Conservation (phyloP, 2,113 vertebrate species). For the Oncorhynchus kisutch region DNA sequence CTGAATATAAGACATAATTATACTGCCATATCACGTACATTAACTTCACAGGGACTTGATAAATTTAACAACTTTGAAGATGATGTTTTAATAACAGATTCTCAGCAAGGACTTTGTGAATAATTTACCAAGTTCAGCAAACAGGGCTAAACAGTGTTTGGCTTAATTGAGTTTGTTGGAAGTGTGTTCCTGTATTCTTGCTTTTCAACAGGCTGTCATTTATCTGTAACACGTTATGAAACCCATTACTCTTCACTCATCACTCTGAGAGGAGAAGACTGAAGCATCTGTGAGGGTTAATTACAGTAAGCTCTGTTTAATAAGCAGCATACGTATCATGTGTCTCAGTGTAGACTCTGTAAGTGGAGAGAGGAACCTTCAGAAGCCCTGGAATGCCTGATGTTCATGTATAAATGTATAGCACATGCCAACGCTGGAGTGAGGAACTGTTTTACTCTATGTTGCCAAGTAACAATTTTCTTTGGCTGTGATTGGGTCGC, state of each 20-base stretch:
- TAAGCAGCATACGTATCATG: constrained; percentile 60
- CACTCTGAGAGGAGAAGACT: constrained; percentile 40
- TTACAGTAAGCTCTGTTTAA: constrained; percentile 68
- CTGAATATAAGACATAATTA: not conserved
- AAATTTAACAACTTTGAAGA: constrained; percentile 13
- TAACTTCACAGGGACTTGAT: not conserved
- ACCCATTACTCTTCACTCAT: constrained; percentile 48
- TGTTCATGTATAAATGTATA: constrained; percentile 37
- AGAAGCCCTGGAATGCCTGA: constrained; percentile 53
- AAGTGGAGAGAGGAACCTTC: constrained; percentile 47
- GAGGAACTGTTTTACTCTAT: constrained; percentile 3
- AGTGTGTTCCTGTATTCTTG: not conserved
- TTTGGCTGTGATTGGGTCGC: constrained; percentile 17
- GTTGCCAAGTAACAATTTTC: constrained; percentile 11
- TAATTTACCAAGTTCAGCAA: not conserved
- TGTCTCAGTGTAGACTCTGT: constrained; percentile 41
- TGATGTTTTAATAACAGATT: constrained; percentile 2
- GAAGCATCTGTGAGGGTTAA: constrained; percentile 50
- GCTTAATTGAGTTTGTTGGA: constrained; percentile 1
- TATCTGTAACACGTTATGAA: constrained; percentile 46
- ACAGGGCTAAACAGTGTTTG: constrained; percentile 1
- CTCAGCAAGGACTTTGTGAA: too few species aligned
- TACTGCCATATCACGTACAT: too few species aligned
- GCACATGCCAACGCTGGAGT: constrained; percentile 26
- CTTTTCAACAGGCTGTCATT: constrained; percentile 53